Conservation (phyloP, 1,140 invertebrate species). For the Pseudachorutes palmiensis region DNA sequence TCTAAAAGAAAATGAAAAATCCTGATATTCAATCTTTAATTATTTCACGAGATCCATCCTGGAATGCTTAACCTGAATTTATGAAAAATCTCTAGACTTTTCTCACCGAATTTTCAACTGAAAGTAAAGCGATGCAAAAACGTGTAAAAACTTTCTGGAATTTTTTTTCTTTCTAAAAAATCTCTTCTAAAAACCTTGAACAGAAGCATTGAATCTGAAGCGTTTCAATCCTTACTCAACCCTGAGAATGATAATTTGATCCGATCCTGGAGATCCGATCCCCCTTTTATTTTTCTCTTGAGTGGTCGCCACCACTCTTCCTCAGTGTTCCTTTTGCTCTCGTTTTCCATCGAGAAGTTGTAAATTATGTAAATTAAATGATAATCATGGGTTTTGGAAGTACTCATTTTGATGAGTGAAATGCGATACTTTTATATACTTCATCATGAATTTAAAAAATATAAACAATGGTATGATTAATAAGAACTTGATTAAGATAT, state of each 20-base stretch:
- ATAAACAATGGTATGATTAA: not conserved
- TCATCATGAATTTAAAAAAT: too few species aligned
- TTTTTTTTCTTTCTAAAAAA: not conserved
- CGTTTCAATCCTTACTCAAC: too few species aligned
- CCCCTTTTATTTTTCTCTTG: not conserved
- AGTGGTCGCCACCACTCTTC: not conserved
- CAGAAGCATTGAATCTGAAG: not conserved
- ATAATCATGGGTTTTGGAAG: too few species aligned
- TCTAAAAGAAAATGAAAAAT: too few species aligned
- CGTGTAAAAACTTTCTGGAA: too few species aligned
- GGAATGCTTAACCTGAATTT: too few species aligned
- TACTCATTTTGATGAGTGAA: too few species aligned
- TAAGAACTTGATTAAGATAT: not conserved
- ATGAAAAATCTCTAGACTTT: too few species aligned
- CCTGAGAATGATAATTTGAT: not conserved
- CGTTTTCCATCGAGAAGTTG: not conserved
- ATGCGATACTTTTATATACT: too few species aligned
- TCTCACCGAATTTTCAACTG: not conserved
- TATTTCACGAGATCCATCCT: too few species aligned
- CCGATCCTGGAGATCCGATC: not conserved
- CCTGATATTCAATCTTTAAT: too few species aligned
- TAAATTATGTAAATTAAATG: not conserved
- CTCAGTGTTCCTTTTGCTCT: not conserved
- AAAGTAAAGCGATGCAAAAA: not conserved
- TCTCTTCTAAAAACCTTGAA: not conserved